Evolutionary conservation across 1,140 invertebrate species (phyloP).

Genomic region (Ylistrum balloti): DNA sequence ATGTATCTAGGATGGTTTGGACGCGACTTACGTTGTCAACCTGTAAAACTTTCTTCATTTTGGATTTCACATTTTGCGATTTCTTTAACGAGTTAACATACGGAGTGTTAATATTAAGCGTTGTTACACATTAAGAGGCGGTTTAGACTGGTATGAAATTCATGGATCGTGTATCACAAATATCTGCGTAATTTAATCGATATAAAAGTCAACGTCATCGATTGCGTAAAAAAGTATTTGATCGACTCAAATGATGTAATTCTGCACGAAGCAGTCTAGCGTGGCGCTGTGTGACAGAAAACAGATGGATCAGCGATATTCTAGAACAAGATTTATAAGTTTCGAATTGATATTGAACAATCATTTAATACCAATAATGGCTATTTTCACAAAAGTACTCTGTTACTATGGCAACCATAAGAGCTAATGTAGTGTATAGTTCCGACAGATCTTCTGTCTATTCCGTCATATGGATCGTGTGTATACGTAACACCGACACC

Average conservation of each 20-base stretch:
- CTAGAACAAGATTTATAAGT: neutral
- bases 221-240: neutral
- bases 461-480: neutral
- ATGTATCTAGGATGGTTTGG: too few relatives aligned
- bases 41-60: too few relatives aligned
- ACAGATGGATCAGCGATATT: neutral
- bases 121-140: too few relatives aligned
- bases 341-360: conserved; percentile 19
- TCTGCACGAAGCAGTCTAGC: neutral
- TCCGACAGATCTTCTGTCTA: neutral
- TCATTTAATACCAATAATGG: conserved; percentile 36
- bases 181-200: neutral
- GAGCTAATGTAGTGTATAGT: neutral
- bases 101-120: too few relatives aligned
- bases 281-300: neutral
- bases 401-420: neutral
- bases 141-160: neutral
- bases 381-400: conserved; percentile 21
- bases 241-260: neutral
- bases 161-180: neutral
- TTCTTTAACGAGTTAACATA: too few relatives aligned
- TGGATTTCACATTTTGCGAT: too few relatives aligned
- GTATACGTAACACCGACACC: neutral
- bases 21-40: too few relatives aligned
- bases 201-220: too few relatives aligned